Evolutionary conservation across 2,797 vertebrate species (phyloP), one percentile per base, ranked within the genome.

Genomic region (Sebastes baramenuke): DNA sequence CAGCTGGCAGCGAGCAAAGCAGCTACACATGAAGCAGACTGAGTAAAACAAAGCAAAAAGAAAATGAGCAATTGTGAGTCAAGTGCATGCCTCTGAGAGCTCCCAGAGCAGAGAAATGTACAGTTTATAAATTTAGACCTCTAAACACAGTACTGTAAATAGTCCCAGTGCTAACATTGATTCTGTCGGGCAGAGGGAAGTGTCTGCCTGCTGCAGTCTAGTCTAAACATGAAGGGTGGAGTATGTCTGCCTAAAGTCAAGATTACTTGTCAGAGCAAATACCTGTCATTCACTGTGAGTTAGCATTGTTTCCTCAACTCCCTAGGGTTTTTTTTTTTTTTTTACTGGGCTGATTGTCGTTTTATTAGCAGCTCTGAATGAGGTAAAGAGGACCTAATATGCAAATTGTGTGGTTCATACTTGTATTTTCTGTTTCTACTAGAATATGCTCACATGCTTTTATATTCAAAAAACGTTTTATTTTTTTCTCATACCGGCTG

Each of bases 191-290:
- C 59, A 36, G 62, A 77, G 56, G 60, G 67, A 72, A 86, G 80
- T 59, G 81, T 80, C 56, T 78, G 81, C 72, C 70, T 76, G 78
- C 18, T 77, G 20, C 79, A 88, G 86, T 90, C 88, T 90, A 88
- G 86, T 90, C 88, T 90, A 89, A 89, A 93, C 80, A 82, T 38
- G 84, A 83, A 86, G 79, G 88, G 84, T 72, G 88, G 83, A 87
- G 80, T 59, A 64, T 54, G 79, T 84, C 81, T 79, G 84, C 85
- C 87, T 82, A 3, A 62, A 92, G 87, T 80, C 79, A 84, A 75
- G 77, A 77, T 83, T 88, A 88, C 87, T 61, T 88, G 86, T 90
- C 88, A 73, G 83, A 81, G 75, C 84, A 89, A 92, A 93, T 87
- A 88, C 60, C 81, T 88, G 86, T 89, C 80, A 65, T 67, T 92